A percentile compares a stretch with the other conserved stretches of the same genome.
phyloP scores from a whole-genome alignment of 2,113 vertebrate species.

The Tachysurus fulvidraco region DNA sequence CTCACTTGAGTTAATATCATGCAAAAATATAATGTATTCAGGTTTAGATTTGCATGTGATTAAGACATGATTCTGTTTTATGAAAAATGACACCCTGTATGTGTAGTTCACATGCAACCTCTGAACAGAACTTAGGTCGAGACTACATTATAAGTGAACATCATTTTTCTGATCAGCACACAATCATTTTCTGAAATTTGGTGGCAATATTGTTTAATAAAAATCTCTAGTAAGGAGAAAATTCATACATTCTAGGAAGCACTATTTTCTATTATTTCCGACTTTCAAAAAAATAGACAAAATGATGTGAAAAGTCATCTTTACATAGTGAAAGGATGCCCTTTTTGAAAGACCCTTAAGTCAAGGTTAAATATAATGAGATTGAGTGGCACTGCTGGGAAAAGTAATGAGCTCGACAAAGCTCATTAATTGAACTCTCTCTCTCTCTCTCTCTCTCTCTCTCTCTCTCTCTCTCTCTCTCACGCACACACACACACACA shows the following conservation, averaged over 20 bases:
- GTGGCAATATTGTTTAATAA: not conserved
- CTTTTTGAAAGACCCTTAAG: not conserved
- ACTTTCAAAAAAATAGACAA: not conserved
- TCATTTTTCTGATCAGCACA: not conserved
- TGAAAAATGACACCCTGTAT: not conserved
- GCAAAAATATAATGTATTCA: not conserved
- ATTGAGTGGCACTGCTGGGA: not conserved
- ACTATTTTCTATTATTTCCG: not conserved
- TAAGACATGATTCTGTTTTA: not conserved
- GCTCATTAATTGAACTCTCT: not conserved
- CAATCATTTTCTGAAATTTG: not conserved
- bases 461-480: no score
- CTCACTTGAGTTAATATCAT: not conserved
- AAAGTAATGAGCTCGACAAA: not conserved
- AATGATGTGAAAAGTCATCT: not conserved
- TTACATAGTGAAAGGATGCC: not conserved
- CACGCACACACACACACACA: not conserved
- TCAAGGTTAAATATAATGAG: slow-evolving; percentile 22
- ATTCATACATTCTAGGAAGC: not conserved
- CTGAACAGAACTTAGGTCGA: not conserved
- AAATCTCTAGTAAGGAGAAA: not conserved
- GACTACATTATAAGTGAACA: not conserved
- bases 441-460: not conserved
- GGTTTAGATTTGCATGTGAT: not conserved
- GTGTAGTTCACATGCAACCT: not conserved